Evolutionary conservation across 2,113 vertebrate genomes (phyloP).

Genomic region (Recurvirostra avosetta): DNA sequence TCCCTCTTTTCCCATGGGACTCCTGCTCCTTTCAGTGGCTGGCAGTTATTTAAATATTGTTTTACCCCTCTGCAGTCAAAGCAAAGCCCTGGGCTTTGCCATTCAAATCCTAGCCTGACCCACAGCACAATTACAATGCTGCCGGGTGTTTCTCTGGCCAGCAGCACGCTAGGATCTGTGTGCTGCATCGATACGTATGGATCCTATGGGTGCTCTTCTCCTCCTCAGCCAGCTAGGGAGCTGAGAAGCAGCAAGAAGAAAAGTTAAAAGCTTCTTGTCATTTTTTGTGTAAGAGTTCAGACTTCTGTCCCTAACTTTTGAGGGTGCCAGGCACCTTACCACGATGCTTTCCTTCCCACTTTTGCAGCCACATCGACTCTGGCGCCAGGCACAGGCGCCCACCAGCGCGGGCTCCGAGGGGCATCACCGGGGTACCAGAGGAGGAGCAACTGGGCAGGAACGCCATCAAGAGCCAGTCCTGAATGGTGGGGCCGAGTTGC

Average conservation of each 20-base stretch:
- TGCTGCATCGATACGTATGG: rapidly evolving
- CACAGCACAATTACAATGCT: not conserved
- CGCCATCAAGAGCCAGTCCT: too few species aligned
- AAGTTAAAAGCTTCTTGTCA: not conserved
- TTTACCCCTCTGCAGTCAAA: conserved; percentile 21
- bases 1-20: not conserved
- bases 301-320: not conserved
- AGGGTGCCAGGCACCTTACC: not conserved
- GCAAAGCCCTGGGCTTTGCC: not conserved
- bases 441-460: not conserved
- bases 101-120: not conserved
- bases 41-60: conserved; percentile 26
- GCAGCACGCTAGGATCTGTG: not conserved
- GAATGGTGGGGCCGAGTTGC: not conserved
- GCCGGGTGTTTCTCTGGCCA: not conserved
- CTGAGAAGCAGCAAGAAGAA: not conserved
- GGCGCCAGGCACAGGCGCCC: not conserved
- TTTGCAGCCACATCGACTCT: not conserved
- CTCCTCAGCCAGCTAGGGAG: not conserved
- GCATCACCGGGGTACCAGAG: not conserved
- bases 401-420: rapidly evolving
- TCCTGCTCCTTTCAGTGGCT: not conserved
- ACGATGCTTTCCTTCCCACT: rapidly evolving
- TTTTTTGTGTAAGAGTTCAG: not conserved
- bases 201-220: not conserved